Conservation (phyloP, 1,140 invertebrate genomes). For the Chrysomallon squamiferum region DNA sequence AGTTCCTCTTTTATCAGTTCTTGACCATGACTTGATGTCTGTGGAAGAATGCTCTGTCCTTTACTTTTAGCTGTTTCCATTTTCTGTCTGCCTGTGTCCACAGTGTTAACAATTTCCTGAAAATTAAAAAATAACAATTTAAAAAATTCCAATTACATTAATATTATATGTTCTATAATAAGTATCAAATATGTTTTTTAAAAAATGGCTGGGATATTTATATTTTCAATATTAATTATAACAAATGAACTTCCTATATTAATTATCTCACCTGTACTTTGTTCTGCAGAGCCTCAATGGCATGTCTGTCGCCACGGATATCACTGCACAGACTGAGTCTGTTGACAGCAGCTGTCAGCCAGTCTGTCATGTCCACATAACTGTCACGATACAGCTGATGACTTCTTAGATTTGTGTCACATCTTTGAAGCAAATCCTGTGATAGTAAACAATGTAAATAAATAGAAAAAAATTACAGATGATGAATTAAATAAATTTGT, state of each 20-base stretch:
- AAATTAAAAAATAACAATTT: slow-evolving; percentile 3
- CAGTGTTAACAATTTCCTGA: slow-evolving; percentile 39
- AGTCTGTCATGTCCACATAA: slow-evolving; percentile 56
- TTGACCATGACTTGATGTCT: slow-evolving; percentile 83
- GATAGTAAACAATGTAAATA: slow-evolving; percentile 7
- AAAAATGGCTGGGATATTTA: too few species aligned
- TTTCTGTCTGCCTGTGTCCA: slow-evolving; percentile 45
- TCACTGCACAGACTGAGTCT: slow-evolving; percentile 90
- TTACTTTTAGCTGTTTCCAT: slow-evolving; percentile 40
- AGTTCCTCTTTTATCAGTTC: slow-evolving; percentile 77
- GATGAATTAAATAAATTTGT: too few species aligned
- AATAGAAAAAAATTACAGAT: too few species aligned
- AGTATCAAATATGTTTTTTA: too few species aligned
- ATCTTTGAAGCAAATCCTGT: slow-evolving; percentile 80
- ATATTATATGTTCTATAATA: too few species aligned
- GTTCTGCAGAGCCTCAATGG: slow-evolving; percentile 87
- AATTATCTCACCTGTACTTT: slow-evolving; percentile 73
- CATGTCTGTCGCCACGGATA: slow-evolving; percentile 84
- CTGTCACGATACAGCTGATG: slow-evolving; percentile 67
- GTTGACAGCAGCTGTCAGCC: slow-evolving; percentile 78
- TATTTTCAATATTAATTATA: too few species aligned
- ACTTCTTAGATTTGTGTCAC: slow-evolving; percentile 84
- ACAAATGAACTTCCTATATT: too few species aligned
- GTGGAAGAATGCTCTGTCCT: slow-evolving; percentile 56
- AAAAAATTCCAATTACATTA: background rate